phyloP scores from a whole-genome alignment of 2,888 invertebrate genomes.

The Euzetes globulus region DNA sequence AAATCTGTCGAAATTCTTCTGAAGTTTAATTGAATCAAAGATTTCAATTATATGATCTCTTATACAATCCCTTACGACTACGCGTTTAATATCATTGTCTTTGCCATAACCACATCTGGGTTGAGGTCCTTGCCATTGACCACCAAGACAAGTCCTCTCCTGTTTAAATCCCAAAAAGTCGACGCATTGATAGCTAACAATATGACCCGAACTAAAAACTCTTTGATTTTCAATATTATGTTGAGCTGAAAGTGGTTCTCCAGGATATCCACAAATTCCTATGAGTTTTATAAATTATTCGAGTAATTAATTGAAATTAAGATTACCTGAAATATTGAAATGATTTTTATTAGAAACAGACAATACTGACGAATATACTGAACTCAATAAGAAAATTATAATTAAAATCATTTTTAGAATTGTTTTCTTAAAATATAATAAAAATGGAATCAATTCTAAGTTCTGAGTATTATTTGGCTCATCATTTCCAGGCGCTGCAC shows the following conservation, averaged over 20 bases:
- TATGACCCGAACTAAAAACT: neutral
- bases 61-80: neutral
- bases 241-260: neutral
- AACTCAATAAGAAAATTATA: no score
- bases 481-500: no score
- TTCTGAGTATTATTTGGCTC: no score
- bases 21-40: neutral
- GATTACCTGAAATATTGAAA: neutral
- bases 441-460: no score
- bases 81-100: neutral
- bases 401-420: no score
- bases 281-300: neutral
- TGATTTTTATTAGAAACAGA: neutral
- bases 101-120: slow-evolving; percentile 2
- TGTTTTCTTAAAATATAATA: no score
- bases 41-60: neutral
- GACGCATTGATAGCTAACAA: neutral
- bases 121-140: neutral
- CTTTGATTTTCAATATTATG: neutral
- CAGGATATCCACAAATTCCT: slow-evolving; percentile 21
- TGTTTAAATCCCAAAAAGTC: neutral
- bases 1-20: neutral
- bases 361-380: no score
- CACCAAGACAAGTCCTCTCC: neutral
- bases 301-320: neutral